Evolutionary conservation across 1,140 invertebrate species (phyloP).

Genomic region (Magallana gigas): DNA sequence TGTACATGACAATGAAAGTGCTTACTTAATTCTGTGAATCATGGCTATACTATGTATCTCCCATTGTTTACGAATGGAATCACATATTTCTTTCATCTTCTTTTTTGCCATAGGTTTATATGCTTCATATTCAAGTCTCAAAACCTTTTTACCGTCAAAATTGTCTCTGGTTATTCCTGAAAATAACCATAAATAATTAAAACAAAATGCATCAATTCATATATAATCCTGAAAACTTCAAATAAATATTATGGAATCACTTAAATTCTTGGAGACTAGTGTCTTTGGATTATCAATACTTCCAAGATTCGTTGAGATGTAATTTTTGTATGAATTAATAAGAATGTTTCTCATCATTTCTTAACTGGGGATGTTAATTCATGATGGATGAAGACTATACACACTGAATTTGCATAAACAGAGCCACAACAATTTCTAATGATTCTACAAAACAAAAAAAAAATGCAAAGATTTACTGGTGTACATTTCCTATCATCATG

Average conservation of each 20-base stretch:
- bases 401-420: too few species aligned
- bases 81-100: conserved; percentile 89
- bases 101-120: conserved; percentile 95
- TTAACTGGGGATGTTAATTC: too few species aligned
- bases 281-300: not conserved
- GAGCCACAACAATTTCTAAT: too few species aligned
- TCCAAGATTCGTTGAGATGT: not conserved
- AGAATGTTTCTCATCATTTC: too few species aligned
- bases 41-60: conserved; percentile 76
- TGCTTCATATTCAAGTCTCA: conserved; percentile 93
- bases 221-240: not conserved
- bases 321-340: too few species aligned
- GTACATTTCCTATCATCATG: too few species aligned
- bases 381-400: too few species aligned
- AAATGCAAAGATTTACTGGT: too few species aligned
- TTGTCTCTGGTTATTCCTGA: conserved; percentile 91
- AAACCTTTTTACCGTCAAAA: conserved; percentile 92
- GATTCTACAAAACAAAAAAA: too few species aligned
- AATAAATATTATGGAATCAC: not conserved
- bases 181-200: conserved; percentile 5
- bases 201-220: not conserved
- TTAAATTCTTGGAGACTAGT: not conserved
- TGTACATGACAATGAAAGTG: not conserved
- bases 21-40: conserved; percentile 77
- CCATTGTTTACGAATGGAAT: conserved; percentile 78